Conservation (phyloP, 2,888 invertebrate genomes). For the Oscheius myriophilus region DNA sequence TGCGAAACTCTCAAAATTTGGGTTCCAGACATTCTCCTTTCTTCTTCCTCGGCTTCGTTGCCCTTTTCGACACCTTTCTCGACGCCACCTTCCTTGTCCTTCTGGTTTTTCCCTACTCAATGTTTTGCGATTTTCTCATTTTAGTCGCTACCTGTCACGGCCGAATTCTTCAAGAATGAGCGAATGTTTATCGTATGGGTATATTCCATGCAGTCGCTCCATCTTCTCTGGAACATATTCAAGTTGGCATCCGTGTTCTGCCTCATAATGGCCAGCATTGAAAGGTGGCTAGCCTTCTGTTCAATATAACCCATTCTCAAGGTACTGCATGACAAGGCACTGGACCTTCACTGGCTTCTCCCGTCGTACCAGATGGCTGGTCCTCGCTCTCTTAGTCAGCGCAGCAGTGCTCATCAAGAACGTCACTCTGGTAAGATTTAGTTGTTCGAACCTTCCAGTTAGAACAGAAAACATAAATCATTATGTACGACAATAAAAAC, state of each 20-base stretch:
- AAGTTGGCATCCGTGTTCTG: slow-evolving; percentile 68
- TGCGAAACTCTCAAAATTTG: background rate
- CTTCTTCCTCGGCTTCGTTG: slow-evolving; percentile 70
- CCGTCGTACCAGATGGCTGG: slow-evolving; percentile 63
- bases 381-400: slow-evolving; percentile 51
- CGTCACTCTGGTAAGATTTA: slow-evolving; percentile 53
- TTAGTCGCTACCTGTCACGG: slow-evolving; percentile 63
- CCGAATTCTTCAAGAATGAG: slow-evolving; percentile 58
- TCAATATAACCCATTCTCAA: slow-evolving; percentile 15
- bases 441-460: no score
- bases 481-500: background rate
- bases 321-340: slow-evolving; percentile 63
- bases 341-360: slow-evolving; percentile 70
- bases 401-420: slow-evolving; percentile 61
- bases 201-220: slow-evolving; percentile 41
- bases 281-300: slow-evolving; percentile 47
- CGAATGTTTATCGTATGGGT: slow-evolving; percentile 59
- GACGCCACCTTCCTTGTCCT: slow-evolving; percentile 64
- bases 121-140: slow-evolving; percentile 23
- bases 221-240: slow-evolving; percentile 64
- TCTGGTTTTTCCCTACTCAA: slow-evolving; percentile 41
- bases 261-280: slow-evolving; percentile 67
- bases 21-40: slow-evolving; percentile 67
- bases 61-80: slow-evolving; percentile 67
- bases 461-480: background rate